Evolutionary conservation across 2,113 vertebrate genomes (phyloP), one percentile per base, ranked within the genome.

Genomic region (Zonotrichia leucophrys): DNA sequence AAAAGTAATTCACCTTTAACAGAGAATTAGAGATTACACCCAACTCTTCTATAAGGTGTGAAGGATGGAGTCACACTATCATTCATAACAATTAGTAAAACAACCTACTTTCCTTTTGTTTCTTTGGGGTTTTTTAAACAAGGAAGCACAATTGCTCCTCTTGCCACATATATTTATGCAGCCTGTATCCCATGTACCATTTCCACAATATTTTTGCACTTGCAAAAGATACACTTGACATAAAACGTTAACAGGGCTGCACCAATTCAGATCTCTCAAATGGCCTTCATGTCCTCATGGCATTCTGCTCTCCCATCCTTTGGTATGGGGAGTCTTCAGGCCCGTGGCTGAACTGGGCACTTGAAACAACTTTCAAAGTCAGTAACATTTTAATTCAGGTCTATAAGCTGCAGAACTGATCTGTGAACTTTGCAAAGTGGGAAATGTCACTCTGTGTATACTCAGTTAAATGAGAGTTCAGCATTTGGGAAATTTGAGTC

Each of bases 1-100:
- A 77, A 83, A 93, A 92, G 11, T 73, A 89, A 85, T 68, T 84
- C 58, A 75, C 46, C 58, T 91, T 76, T 69, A 59, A 83, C 11
- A 66, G 11, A 66, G 11, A 0, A 0, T 67, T 87, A 81, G 81
- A 72, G 68, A 85, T 90, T 85, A 59, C 30, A 77, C 10, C 52
- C 53, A 89, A 69, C 66, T 50, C 35, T 87, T 91, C 39, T n/a
- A 77, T 63, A 81, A 95, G 21, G 58, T 90, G 21, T 79, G 58
- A 85, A 53, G 60, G 7, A 64, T 53, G 14, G n/a, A 92, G 13
- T 44, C n/a, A 22, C 17, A 15, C 25, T 73, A 25, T 25, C 14
- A 39, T 72, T 82, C 49, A 59, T 12, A 89, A 47, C 73, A 66
- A 31, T 76, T 35, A 60, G 62, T 22, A 80, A 77, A 35, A 22